Percentiles rank a stretch among this genome's conserved stretches.
phyloP scores from a whole-genome alignment of 2,888 invertebrate species.

The Clostera curtula region DNA sequence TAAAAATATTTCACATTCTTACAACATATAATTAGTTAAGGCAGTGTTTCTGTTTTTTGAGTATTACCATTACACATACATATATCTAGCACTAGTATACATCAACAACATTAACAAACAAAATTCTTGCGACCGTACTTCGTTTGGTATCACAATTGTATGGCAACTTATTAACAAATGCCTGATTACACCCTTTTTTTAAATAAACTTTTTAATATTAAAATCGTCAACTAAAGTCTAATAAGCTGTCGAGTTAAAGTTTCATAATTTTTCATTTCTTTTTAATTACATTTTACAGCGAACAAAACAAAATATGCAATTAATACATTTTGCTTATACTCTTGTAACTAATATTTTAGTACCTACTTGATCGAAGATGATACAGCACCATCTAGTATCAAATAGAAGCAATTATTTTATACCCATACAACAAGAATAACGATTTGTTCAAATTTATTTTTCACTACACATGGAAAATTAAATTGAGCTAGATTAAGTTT shows the following conservation, averaged over 20 bases:
- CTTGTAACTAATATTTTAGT: no score
- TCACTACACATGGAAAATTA: slow-evolving; percentile 1
- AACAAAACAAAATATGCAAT: no score
- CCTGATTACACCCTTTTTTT: slow-evolving; percentile 13
- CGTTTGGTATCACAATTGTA: slow-evolving; percentile 68
- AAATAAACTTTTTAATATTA: slow-evolving; percentile 1
- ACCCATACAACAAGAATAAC: no score
- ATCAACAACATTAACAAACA: slow-evolving; percentile 26
- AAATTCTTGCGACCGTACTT: slow-evolving; percentile 25
- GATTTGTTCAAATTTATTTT: not conserved
- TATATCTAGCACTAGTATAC: slow-evolving; percentile 18
- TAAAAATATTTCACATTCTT: slow-evolving; percentile 46
- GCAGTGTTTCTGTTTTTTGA: slow-evolving; percentile 64
- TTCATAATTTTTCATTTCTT: no score
- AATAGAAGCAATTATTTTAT: no score
- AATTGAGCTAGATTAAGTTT: slow-evolving; percentile 2
- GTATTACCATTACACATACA: slow-evolving; percentile 49
- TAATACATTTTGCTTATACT: no score
- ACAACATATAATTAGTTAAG: slow-evolving; percentile 58
- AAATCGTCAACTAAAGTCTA: not conserved
- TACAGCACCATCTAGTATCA: no score
- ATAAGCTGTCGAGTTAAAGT: no score
- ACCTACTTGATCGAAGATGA: no score
- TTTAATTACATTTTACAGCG: no score
- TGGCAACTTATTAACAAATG: slow-evolving; percentile 42